These are phyloP conservation scores for Diplolepis rosae DNA, from an alignment of 2,888 invertebrate species.

Conservation along the genomic window DNA sequence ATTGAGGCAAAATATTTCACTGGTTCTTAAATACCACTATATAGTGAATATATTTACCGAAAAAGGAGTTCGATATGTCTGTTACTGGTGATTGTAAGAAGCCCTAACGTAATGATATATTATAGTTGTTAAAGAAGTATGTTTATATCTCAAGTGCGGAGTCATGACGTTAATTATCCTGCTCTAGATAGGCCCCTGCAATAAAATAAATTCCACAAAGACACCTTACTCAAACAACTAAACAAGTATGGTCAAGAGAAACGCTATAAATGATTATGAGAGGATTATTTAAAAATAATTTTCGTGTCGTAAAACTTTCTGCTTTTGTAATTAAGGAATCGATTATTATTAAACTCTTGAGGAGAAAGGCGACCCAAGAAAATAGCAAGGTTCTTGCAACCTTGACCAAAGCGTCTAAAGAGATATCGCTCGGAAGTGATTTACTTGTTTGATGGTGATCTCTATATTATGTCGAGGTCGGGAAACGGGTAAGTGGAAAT, in stretches of 20 bases:
- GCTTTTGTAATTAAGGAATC: no score
- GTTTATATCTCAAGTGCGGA: neutral
- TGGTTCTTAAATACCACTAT: slow-evolving; percentile 26
- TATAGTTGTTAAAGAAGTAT: neutral
- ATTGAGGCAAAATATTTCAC: slow-evolving; percentile 56
- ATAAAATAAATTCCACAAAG: neutral
- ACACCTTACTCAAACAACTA: neutral
- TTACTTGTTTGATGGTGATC: slow-evolving; percentile 27
- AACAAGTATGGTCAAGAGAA: neutral
- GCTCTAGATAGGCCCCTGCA: neutral
- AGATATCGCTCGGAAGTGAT: slow-evolving; percentile 26
- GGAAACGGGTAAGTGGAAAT: slow-evolving; percentile 1
- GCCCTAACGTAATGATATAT: no score
- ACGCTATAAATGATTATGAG: neutral
- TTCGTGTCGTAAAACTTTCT: no score
- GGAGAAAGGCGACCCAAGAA: neutral
- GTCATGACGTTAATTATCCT: neutral
- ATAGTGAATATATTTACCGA: no score
- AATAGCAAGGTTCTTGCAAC: neutral
- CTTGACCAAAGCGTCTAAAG: neutral
- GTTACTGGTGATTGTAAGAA: no score
- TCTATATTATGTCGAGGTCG: neutral
- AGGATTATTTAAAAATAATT: no score
- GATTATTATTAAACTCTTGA: no score
- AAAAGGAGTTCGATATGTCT: no score